Evolutionary conservation across 2,888 invertebrate species (phyloP).

Genomic region (Cerceris rybyensis): DNA sequence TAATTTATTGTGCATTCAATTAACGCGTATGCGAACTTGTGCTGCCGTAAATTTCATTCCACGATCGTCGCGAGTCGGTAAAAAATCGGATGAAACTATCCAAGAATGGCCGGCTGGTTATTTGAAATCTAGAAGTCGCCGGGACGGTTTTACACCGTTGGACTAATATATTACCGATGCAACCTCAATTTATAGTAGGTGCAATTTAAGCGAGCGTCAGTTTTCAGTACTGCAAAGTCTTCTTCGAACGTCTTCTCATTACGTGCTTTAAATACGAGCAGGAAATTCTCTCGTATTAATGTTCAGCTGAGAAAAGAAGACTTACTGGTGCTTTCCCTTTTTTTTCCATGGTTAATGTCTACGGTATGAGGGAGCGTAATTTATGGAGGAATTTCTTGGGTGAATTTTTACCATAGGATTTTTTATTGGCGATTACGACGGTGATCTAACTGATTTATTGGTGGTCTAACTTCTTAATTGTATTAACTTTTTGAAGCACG

Average conservation of each 20-base stretch:
- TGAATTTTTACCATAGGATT: no score
- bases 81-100: not conserved
- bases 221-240: not conserved
- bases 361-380: no score
- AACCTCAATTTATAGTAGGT: not conserved
- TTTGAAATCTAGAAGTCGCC: no score
- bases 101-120: no score
- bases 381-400: no score
- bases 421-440: no score
- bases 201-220: not conserved
- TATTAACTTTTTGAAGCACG: no score
- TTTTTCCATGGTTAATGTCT: no score
- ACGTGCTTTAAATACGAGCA: not conserved
- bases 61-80: not conserved
- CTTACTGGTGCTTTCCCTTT: no score
- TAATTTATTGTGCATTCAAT: slow-evolving; percentile 6
- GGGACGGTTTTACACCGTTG: not conserved
- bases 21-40: not conserved
- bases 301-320: not conserved
- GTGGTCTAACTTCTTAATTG: no score
- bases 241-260: not conserved
- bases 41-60: not conserved
- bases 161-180: not conserved
- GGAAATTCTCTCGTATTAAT: not conserved
- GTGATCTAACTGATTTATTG: no score